Evolutionary conservation across 2,797 vertebrate genomes (phyloP).

Genomic region (Pelobates cultripes): DNA sequence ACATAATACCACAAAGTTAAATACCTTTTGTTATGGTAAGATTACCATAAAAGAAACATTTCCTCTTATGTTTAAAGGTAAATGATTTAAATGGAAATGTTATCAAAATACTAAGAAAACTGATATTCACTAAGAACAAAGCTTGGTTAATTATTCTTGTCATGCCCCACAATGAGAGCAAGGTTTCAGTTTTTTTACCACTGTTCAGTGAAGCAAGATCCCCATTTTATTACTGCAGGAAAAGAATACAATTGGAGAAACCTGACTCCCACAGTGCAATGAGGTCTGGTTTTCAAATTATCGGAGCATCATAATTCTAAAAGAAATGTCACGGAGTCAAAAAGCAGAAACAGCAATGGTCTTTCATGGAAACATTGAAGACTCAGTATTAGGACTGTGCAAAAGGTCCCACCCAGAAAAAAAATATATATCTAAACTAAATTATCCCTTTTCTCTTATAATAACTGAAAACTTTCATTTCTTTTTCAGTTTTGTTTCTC

Average conservation of each 20-base stretch:
- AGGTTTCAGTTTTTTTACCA: slow-evolving; percentile 61
- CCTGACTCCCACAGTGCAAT: slow-evolving; percentile 50
- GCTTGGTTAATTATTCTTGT: slow-evolving; percentile 63
- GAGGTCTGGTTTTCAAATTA: slow-evolving; percentile 53
- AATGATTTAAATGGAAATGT: background rate
- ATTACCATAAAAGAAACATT: background rate
- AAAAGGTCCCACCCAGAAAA: too few species aligned
- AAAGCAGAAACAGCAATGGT: background rate
- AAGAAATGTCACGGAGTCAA: slow-evolving; percentile 11
- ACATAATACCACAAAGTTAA: background rate
- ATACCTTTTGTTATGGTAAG: background rate
- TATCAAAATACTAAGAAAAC: slow-evolving; percentile 11
- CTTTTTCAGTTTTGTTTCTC: too few species aligned
- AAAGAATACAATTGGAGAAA: slow-evolving; percentile 59
- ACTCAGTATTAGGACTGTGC: too few species aligned
- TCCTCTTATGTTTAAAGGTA: background rate
- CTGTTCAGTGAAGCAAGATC: slow-evolving; percentile 59
- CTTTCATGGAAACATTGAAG: too few species aligned
- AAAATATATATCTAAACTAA: too few species aligned
- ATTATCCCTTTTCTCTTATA: too few species aligned
- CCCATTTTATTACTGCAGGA: slow-evolving; percentile 58
- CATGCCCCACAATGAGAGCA: slow-evolving; percentile 60
- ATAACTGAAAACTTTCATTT: too few species aligned
- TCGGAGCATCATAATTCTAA: slow-evolving; percentile 58
- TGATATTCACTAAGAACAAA: slow-evolving; percentile 40